Evolutionary conservation across 2,888 invertebrate genomes (phyloP).

Genomic region (Gerosis bhagava): DNA sequence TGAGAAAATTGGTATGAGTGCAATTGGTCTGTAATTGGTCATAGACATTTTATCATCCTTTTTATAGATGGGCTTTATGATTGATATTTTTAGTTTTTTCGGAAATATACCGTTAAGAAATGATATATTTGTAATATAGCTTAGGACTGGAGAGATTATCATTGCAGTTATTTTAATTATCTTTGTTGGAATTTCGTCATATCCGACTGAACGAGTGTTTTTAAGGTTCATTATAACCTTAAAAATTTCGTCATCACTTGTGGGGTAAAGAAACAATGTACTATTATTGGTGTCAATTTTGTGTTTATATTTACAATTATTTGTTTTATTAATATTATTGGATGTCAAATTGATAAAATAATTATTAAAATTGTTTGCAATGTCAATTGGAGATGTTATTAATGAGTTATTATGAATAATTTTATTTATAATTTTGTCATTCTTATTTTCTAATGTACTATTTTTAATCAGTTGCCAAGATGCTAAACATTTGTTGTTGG

Average conservation of each 20-base stretch:
- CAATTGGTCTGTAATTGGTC: slow-evolving; percentile 1
- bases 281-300: background rate
- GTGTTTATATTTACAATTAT: slow-evolving; percentile 1
- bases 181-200: background rate
- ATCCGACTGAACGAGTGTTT: background rate
- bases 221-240: slow-evolving; percentile 4
- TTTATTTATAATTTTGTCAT: too few relatives aligned
- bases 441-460: background rate
- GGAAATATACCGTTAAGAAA: slow-evolving; percentile 12
- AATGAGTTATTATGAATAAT: background rate
- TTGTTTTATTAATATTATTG: background rate
- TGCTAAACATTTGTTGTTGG: background rate
- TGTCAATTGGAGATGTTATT: background rate
- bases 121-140: background rate
- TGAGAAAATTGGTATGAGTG: background rate
- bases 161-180: background rate
- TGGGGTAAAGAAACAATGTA: background rate
- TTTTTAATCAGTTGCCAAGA: background rate
- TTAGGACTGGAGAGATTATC: background rate
- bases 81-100: background rate
- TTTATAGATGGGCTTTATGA: background rate
- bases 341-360: slow-evolving; percentile 1
- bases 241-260: background rate
- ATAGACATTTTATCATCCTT: background rate
- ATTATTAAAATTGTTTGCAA: slow-evolving; percentile 1